Conservation (phyloP, 1,140 invertebrate genomes). For the Halotydeus destructor region DNA sequence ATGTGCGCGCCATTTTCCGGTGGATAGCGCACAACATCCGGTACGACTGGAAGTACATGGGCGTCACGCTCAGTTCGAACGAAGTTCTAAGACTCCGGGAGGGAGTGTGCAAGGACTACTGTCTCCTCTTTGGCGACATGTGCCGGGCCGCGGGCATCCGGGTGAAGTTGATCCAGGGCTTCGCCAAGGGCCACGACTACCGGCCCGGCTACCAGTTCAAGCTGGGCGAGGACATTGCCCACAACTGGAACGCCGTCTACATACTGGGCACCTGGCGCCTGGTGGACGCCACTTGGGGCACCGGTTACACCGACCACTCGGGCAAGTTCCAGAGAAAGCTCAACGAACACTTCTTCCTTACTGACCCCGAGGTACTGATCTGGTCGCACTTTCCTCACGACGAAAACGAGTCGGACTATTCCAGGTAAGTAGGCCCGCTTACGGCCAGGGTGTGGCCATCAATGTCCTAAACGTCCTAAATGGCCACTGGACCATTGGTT, state of each 20-base stretch:
- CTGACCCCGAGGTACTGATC: constrained; percentile 32
- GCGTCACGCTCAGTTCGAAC: constrained; percentile 17
- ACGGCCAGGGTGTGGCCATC: neutral
- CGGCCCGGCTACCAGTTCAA: constrained; percentile 21
- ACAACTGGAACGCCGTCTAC: constrained; percentile 27
- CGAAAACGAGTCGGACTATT: constrained; percentile 21
- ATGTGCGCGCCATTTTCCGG: constrained; percentile 21
- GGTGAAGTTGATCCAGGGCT: constrained; percentile 23
- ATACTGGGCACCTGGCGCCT: constrained; percentile 25
- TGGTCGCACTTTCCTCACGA: constrained; percentile 33
- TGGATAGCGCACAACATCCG: constrained; percentile 24
- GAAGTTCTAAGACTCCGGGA: constrained; percentile 19
- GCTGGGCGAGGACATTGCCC: constrained; percentile 20
- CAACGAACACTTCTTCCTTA: constrained; percentile 29
- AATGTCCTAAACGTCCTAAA: no score
- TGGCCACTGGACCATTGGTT: no score
- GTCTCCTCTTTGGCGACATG: constrained; percentile 22
- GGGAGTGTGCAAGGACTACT: constrained; percentile 23
- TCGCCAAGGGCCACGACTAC: constrained; percentile 23
- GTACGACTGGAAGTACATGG: constrained; percentile 22
- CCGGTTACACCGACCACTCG: constrained; percentile 24
- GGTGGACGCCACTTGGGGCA: constrained; percentile 31
- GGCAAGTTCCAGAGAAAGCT: constrained; percentile 21
- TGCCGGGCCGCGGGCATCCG: constrained; percentile 20
- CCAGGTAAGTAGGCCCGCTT: constrained; percentile 21